phyloP scores from a whole-genome alignment of 1,140 invertebrate species.

The Drosophila sproati region DNA sequence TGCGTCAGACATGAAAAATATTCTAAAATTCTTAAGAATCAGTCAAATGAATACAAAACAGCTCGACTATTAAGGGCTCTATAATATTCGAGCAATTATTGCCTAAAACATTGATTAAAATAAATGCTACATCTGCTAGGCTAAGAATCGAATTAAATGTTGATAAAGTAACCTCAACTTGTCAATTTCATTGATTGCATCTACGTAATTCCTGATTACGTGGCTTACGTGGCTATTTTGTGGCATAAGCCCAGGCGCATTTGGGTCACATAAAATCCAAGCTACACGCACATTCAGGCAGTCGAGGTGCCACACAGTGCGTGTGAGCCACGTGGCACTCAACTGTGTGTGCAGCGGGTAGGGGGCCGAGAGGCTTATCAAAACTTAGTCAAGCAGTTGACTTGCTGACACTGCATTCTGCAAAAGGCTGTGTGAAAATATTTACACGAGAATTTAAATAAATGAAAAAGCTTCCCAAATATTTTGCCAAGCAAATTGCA shows the following conservation, averaged over 20 bases:
- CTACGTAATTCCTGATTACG: background rate
- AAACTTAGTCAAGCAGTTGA: constrained; percentile 24
- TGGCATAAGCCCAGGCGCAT: constrained; percentile 28
- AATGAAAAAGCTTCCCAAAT: constrained; percentile 37
- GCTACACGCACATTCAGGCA: background rate
- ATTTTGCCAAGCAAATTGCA: constrained; percentile 35
- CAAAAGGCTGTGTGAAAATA: constrained; percentile 9
- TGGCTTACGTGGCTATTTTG: constrained; percentile 5
- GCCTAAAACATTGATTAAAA: no score
- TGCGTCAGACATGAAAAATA: no score
- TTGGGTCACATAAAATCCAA: constrained; percentile 19
- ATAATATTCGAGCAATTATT: no score
- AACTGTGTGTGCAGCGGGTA: background rate
- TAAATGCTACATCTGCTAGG: background rate
- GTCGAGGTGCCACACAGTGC: constrained; percentile 8
- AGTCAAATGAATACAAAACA: no score
- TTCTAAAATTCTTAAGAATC: no score
- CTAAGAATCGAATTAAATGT: background rate
- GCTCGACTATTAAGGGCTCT: no score
- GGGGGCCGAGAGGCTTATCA: background rate
- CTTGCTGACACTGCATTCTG: constrained; percentile 37
- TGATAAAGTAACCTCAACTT: background rate
- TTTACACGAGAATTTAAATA: constrained; percentile 23
- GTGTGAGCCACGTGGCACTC: constrained; percentile 33
- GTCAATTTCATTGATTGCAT: constrained; percentile 12